Evolutionary conservation across 2,888 invertebrate species (phyloP).

Genomic region (Microplitis deprimator): DNA sequence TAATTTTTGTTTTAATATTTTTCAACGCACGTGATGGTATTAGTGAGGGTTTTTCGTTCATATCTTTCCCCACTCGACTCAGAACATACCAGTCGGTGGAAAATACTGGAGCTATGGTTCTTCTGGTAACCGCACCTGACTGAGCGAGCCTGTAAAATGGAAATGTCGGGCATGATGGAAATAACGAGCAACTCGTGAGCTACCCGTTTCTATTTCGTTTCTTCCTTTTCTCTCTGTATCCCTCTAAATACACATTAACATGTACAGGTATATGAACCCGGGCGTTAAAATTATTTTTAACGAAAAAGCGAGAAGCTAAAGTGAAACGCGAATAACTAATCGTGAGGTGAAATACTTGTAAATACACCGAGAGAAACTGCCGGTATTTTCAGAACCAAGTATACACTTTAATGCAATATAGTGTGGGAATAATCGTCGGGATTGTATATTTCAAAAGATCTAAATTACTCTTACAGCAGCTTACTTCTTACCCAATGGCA

Average conservation of each 20-base stretch:
- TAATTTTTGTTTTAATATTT: constrained; percentile 35
- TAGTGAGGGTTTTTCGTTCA: constrained; percentile 32
- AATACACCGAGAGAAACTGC: no score
- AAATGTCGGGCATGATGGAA: constrained; percentile 57
- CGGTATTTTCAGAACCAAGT: no score
- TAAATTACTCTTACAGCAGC: constrained; percentile 12
- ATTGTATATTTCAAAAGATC: constrained; percentile 23
- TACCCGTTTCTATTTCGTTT: constrained; percentile 29
- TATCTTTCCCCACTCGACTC: constrained; percentile 24
- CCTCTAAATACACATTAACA: neutral
- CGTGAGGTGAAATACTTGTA: no score
- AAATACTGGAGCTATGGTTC: neutral
- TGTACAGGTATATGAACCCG: neutral
- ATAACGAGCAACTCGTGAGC: constrained; percentile 52
- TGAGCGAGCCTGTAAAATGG: constrained; percentile 51
- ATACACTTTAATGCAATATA: neutral
- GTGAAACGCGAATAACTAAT: no score
- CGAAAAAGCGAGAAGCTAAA: no score
- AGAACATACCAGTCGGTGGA: neutral
- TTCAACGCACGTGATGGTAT: constrained; percentile 50
- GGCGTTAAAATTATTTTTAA: no score
- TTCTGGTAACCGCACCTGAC: constrained; percentile 41
- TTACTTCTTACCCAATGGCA: neutral
- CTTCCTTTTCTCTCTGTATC: constrained; percentile 13
- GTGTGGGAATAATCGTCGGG: constrained; percentile 16